phyloP scores from a whole-genome alignment of 2,797 vertebrate genomes.

The Takifugu rubripes region DNA sequence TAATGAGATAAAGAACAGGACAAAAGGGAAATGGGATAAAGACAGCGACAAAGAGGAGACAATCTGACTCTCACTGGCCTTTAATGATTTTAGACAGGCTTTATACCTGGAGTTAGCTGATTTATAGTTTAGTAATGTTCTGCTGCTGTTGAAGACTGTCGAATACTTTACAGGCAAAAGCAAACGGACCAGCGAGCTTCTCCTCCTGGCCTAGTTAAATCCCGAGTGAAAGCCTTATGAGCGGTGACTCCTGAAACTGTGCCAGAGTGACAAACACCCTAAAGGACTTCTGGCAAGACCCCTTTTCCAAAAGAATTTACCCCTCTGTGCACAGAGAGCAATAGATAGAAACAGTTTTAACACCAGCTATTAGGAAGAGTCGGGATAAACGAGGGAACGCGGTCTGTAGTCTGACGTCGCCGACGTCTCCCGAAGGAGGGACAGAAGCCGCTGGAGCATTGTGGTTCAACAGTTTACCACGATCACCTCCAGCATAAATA shows the following conservation, averaged over 20 bases:
- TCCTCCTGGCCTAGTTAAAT: constrained; percentile 52
- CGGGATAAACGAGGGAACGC: constrained; percentile 20
- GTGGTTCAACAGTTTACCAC: constrained; percentile 77
- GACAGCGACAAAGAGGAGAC: constrained; percentile 45
- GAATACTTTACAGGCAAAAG: constrained; percentile 26
- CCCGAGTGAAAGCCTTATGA: constrained; percentile 46
- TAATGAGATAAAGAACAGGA: constrained; percentile 74
- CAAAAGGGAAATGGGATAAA: constrained; percentile 71
- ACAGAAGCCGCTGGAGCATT: constrained; percentile 48
- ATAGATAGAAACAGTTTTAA: constrained; percentile 15
- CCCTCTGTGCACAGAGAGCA: constrained; percentile 26
- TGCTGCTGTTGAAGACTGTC: constrained; percentile 44
- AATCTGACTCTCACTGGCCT: constrained; percentile 60
- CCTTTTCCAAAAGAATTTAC: constrained; percentile 35
- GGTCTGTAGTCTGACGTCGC: constrained; percentile 52
- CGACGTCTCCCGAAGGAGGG: constrained; percentile 29
- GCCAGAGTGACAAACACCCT: constrained; percentile 56
- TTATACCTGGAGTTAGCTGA: constrained; percentile 66
- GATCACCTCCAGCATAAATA: constrained; percentile 76
- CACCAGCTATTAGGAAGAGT: constrained; percentile 6
- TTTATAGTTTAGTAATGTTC: constrained; percentile 61
- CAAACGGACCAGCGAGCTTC: constrained; percentile 49
- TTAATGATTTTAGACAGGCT: constrained; percentile 54
- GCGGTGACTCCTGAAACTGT: constrained; percentile 50
- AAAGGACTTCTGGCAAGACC: constrained; percentile 45